Evolutionary conservation across 30 jellyfish, hydroid and myxozoan species (phyloP), one percentile per base, ranked within the genome.

Genomic region (Hydractinia symbiolongicarpus): DNA sequence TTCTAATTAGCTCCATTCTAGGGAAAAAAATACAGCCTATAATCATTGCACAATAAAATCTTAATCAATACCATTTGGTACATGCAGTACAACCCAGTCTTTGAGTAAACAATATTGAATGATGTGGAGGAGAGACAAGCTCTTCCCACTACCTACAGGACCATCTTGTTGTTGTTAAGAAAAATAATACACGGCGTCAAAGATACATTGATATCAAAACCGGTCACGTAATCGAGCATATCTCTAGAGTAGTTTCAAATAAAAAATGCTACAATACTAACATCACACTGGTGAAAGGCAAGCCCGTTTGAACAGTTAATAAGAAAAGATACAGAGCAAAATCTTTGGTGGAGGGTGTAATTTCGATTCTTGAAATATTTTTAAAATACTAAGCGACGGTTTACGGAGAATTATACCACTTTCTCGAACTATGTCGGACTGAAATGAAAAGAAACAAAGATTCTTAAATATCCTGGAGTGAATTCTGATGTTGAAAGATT

Each of bases 61-160:
- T 74, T 30, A 87, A 19, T 11, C 16, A 50, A 0, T 84, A 91
- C 96, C 93, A 54, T 84, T 81, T 5, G 98, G 98, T 5, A 93
- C 88, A 69, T 93, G 87, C n/a, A 93, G 56, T 21, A 87, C 81
- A 21, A 93, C 52, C 98, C 98, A 93, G 8, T 93, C 81, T 10
- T 70, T 70, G 17, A 64, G 83, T n/a, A 84, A 66, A 60, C 95
- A 83, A 57, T 82, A 69, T 64, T 93, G 96, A 4, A 93, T 79
- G 58, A 87, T 55, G 68, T 93, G 98, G 54, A 86, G 80, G 51
- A 88, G 62, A 9, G 94, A 84, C 61, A 87, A 70, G 54, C 93
- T 81, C 71, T 93, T 93, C 15, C 98, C 98, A 61, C 89, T 78
- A 14, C 98, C 96, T 75, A 83, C 90, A 56, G 82, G 93, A 78